phyloP scores from a whole-genome alignment of 2,888 invertebrate species.

The Cerceris rybyensis region DNA sequence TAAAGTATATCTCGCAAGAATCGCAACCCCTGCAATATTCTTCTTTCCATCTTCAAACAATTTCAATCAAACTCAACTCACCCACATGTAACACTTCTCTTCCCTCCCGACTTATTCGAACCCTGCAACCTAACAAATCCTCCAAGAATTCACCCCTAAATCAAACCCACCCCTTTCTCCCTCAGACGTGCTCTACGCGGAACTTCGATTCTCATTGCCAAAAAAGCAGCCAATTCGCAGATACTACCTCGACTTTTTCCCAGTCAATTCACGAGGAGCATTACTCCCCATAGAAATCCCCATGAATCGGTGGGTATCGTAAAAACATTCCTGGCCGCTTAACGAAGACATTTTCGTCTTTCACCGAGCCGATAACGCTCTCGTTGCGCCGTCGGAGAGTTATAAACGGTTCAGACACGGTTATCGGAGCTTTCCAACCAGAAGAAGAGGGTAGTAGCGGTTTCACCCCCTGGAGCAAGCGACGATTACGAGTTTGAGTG shows the following conservation, averaged over 20 bases:
- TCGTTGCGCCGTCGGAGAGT: constrained; percentile 25
- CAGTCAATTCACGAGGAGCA: not conserved
- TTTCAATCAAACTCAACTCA: too few relatives aligned
- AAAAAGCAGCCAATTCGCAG: not conserved
- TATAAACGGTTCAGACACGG: constrained; percentile 35
- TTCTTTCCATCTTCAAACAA: too few relatives aligned
- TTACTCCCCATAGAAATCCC: not conserved
- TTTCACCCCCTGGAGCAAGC: too few relatives aligned
- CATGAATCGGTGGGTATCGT: not conserved
- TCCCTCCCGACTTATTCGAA: too few relatives aligned
- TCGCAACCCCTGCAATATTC: too few relatives aligned
- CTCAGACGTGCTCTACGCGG: too few relatives aligned
- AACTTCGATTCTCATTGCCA: not conserved
- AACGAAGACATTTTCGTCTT: constrained; percentile 45
- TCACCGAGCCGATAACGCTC: constrained; percentile 37
- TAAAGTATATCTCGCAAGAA: too few relatives aligned
- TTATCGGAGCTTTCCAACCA: constrained; percentile 26
- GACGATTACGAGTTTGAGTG: too few relatives aligned
- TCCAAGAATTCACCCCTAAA: too few relatives aligned
- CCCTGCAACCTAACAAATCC: too few relatives aligned
- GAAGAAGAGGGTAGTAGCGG: not conserved
- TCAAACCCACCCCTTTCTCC: too few relatives aligned
- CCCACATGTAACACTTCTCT: too few relatives aligned
- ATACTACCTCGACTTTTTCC: not conserved
- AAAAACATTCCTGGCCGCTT: constrained; percentile 15